These are phyloP conservation scores for Monopterus albus DNA, from an alignment of 2,113 vertebrate species.

Conservation along the genomic window DNA sequence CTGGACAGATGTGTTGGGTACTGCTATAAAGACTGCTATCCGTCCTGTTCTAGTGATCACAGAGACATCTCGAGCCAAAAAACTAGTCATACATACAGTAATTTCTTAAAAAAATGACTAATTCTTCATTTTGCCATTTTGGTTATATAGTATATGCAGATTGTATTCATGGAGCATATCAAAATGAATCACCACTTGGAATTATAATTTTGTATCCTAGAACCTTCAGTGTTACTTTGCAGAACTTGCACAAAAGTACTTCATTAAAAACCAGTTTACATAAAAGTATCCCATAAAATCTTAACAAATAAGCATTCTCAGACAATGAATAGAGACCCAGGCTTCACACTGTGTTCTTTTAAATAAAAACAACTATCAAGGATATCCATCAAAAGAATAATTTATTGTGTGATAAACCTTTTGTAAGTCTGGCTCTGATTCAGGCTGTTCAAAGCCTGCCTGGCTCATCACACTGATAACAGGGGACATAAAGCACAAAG, in stretches of 20 bases:
- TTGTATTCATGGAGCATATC: neutral
- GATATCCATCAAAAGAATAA: conserved; percentile 1
- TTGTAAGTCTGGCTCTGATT: conserved; percentile 18
- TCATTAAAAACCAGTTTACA: neutral
- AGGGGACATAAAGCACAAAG: neutral
- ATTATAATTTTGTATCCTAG: neutral
- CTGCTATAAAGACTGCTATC: conserved; percentile 25
- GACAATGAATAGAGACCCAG: neutral
- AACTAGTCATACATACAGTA: too few species aligned
- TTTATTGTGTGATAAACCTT: conserved; percentile 14
- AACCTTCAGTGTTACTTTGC: neutral
- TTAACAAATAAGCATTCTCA: neutral
- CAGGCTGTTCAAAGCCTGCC: conserved; percentile 20
- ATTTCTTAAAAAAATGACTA: too few species aligned
- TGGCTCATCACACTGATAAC: conserved; percentile 32
- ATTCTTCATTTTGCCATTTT: conserved; percentile 7
- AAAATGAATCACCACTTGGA: neutral
- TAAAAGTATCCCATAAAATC: conserved; percentile 10
- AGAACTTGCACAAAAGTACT: neutral
- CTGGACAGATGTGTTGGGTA: conserved; percentile 45
- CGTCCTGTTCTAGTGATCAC: conserved; percentile 32
- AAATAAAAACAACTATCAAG: conserved; percentile 11
- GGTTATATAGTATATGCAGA: neutral
- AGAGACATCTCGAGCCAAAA: too few species aligned
- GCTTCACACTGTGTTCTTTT: neutral